Evolutionary conservation across 2,797 vertebrate species (phyloP).

Genomic region (Myoxocephalus aenaeus): DNA sequence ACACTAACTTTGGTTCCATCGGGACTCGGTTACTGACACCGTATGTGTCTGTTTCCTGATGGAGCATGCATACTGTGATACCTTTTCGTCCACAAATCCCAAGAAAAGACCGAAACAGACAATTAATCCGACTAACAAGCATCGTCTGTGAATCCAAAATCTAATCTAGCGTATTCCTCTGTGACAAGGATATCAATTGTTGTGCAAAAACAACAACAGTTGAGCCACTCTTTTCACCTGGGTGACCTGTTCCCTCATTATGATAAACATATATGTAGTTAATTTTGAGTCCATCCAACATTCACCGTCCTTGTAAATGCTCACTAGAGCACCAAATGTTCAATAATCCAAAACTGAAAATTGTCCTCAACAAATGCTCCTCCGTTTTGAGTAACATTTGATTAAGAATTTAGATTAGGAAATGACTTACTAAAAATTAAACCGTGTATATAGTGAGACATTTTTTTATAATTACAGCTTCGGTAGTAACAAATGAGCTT

Average conservation of each 20-base stretch:
- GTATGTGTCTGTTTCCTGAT: conserved; percentile 17
- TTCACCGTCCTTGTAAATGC: not conserved
- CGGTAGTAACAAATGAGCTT: not conserved
- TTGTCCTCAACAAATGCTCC: not conserved
- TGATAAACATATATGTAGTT: not conserved
- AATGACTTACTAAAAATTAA: not conserved
- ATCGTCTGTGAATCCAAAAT: not conserved
- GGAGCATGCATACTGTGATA: not conserved
- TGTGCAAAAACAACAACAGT: not conserved
- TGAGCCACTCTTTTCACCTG: not conserved
- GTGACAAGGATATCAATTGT: not conserved
- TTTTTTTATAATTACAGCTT: not conserved
- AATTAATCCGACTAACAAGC: conserved; percentile 1
- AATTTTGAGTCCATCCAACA: not conserved
- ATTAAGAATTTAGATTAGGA: not conserved
- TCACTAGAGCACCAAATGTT: not conserved
- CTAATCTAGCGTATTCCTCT: not conserved
- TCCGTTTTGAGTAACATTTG: not conserved
- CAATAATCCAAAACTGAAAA: conserved; percentile 4
- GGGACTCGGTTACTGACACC: not conserved
- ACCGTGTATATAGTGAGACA: not conserved
- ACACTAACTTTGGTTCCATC: conserved; percentile 6
- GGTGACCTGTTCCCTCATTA: not conserved
- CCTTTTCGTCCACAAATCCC: not conserved
- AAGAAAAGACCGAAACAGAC: conserved; percentile 9